Conservation (phyloP, 2,888 invertebrate species). For the Horisme vitalbata region DNA sequence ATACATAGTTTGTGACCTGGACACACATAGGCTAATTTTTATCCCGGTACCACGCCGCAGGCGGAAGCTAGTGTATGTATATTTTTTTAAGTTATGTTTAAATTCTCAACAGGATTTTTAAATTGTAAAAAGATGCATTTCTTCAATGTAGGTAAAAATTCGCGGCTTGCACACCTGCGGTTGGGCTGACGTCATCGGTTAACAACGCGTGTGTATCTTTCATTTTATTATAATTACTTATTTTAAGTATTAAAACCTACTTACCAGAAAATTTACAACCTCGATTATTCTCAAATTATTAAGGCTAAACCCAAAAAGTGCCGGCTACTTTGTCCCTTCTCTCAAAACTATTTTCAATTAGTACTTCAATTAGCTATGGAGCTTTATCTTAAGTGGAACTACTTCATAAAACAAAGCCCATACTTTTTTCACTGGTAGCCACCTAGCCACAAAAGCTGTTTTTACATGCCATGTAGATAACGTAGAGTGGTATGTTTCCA, state of each 20-base stretch:
- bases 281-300: too few relatives aligned
- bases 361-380: too few relatives aligned
- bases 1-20: too few relatives aligned
- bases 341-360: too few relatives aligned
- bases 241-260: neutral
- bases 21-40: too few relatives aligned
- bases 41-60: too few relatives aligned
- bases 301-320: too few relatives aligned
- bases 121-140: conserved; percentile 37
- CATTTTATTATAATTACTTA: neutral
- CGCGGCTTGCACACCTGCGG: conserved; percentile 50
- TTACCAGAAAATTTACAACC: neutral
- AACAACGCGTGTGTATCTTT: conserved; percentile 43
- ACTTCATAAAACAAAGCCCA: conserved; percentile 22
- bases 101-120: neutral
- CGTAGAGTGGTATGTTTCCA: conserved; percentile 55
- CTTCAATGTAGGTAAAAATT: conserved; percentile 45
- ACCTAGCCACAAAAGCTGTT: conserved; percentile 65
- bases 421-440: conserved; percentile 56
- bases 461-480: conserved; percentile 74
- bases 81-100: too few relatives aligned
- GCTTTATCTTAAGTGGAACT: too few relatives aligned
- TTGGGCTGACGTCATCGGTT: conserved; percentile 49
- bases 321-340: too few relatives aligned
- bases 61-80: too few relatives aligned